Percentiles rank a stretch among this genome's conserved stretches.
Conservation (phyloP, 2,113 vertebrate genomes). For the Pteronura brasiliensis region DNA sequence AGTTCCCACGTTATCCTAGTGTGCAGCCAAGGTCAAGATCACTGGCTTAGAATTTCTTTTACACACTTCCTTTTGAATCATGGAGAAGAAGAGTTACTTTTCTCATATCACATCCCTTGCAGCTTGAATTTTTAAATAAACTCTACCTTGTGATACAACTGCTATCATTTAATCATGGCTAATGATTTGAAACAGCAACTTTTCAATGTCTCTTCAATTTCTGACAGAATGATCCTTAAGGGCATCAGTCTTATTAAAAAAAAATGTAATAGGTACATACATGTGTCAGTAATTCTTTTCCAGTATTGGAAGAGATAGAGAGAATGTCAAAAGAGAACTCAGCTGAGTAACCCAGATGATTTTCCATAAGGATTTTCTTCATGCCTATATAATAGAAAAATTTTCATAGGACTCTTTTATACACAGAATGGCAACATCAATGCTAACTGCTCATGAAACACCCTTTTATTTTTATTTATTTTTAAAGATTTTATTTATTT, state of each 20-base stretch:
- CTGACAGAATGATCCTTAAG: neutral
- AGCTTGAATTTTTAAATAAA: slow-evolving; percentile 1
- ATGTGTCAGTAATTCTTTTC: neutral
- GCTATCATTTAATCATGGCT: neutral
- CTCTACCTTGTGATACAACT: neutral
- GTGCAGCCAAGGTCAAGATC: neutral
- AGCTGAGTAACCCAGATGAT: neutral
- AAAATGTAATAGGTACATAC: neutral
- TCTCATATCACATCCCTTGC: neutral
- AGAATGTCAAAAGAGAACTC: neutral
- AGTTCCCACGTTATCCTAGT: neutral
- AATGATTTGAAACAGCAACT: neutral
- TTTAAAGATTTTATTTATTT: neutral
- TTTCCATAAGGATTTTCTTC: slow-evolving; percentile 9
- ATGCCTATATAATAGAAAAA: neutral
- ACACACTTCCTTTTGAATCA: neutral
- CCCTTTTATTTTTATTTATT: neutral
- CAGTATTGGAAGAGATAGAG: neutral
- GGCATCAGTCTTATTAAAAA: neutral
- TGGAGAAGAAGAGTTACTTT: neutral
- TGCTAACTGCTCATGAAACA: neutral
- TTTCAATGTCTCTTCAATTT: neutral
- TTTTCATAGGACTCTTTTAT: neutral
- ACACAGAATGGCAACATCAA: neutral
- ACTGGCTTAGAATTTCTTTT: neutral